Percentiles rank a stretch among this genome's conserved stretches.
Evolutionary conservation across 2,113 vertebrate species (phyloP).

Genomic region (Dromiciops gliroides): DNA sequence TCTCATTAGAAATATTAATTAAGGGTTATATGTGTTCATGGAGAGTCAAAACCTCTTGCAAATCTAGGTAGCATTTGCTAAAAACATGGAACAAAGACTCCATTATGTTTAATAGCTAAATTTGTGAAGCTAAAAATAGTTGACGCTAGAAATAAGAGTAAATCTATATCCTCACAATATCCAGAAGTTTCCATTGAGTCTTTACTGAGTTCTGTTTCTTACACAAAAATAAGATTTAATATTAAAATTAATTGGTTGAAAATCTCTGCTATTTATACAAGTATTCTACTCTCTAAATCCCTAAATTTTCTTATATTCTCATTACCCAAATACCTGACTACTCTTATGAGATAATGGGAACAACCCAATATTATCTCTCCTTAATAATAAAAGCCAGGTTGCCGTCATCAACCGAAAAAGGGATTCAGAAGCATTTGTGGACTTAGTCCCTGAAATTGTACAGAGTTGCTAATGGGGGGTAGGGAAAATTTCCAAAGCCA

Average conservation of each 20-base stretch:
- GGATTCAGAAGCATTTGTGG: conserved; percentile 70
- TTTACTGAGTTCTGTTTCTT: conserved; percentile 73
- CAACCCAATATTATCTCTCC: conserved; percentile 78
- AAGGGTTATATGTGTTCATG: conserved; percentile 37
- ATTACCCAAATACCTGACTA: conserved; percentile 77
- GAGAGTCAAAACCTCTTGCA: conserved; percentile 67
- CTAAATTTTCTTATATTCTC: conserved; percentile 75
- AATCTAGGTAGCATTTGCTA: conserved; percentile 80
- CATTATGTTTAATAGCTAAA: conserved; percentile 80
- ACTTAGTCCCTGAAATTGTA: conserved; percentile 48
- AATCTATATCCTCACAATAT: conserved; percentile 66
- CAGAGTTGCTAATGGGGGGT: conserved; percentile 58
- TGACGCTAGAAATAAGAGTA: conserved; percentile 76
- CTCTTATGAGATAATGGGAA: conserved; percentile 77
- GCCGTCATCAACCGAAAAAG: conserved; percentile 67
- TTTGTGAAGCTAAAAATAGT: conserved; percentile 77
- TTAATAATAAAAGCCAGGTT: conserved; percentile 78
- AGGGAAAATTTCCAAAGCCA: conserved; percentile 60
- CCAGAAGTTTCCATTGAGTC: conserved; percentile 56
- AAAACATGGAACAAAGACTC: conserved; percentile 73
- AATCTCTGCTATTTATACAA: conserved; percentile 75
- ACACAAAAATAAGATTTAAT: conserved; percentile 75
- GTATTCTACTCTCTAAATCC: conserved; percentile 77
- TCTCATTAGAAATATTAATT: neutral
- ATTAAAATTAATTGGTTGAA: conserved; percentile 72